Evolutionary conservation across 2,113 vertebrate species (phyloP), one percentile per base, ranked within the genome.

Genomic region (Hemibagrus wyckioides): DNA sequence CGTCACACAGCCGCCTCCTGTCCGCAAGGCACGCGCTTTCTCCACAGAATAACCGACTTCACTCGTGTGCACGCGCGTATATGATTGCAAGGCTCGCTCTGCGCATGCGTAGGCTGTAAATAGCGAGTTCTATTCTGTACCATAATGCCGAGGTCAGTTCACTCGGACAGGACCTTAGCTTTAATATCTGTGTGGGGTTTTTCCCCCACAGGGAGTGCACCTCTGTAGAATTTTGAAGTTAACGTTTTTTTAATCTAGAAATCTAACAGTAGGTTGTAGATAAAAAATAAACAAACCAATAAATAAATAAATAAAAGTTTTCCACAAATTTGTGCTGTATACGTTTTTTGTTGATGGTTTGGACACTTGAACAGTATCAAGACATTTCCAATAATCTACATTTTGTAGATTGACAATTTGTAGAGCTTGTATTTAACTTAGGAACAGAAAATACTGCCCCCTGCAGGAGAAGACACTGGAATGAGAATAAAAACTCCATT

Each of bases 41-140:
- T 23, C 80, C 21, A 80, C 5, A 17, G 61, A 39, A 1, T 19
- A 11, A 56, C 56, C 3, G 41, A 36, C 85, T 57, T 41, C 10
- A 39, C 79, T 76, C 54, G 44, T 83, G 36, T 9, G 84, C 86
- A 52, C 57, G 79, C 83, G 83, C n/a, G 17, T 65, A 10, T 52
- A 61, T n/a, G 36, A 30, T 28, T 28, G 59, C 36, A 48, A 39
- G 30, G 50, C 36, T 65, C 14, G 69, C 15, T 41, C 13, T 75
- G 69, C 83, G 83, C 83, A 59, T 59, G 83, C 83, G 69, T 36
- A 44, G 14, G 63, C 82, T 69, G 41, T 67, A 67, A 67, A 83
- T 83, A 67, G 63, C 82, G n/a, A 69, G 61, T 33, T 50, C 44
- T 65, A 67, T 83, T 69, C 82, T 69, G 44, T 50, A 50, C 41